phyloP scores from a whole-genome alignment of 2,113 vertebrate species.

The Lepisosteus osseus region DNA sequence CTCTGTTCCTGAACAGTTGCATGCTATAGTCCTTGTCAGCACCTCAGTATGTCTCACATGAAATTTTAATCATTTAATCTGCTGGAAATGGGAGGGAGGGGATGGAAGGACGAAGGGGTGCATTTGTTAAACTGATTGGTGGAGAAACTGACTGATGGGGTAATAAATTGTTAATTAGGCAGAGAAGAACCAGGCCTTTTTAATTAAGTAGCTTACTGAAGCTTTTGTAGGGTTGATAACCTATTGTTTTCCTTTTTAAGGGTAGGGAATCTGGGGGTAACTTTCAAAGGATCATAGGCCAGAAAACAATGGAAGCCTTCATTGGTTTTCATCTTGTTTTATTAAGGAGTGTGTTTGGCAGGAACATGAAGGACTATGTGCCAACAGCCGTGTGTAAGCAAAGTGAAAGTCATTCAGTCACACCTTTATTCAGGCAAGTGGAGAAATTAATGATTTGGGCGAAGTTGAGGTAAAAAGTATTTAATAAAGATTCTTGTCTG shows the following conservation, averaged over 20 bases:
- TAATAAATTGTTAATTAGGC: slow-evolving; percentile 77
- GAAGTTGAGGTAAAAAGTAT: background rate
- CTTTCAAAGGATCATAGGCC: background rate
- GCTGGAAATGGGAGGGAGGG: slow-evolving; percentile 34
- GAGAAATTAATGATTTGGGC: background rate
- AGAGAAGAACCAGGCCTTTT: slow-evolving; percentile 58
- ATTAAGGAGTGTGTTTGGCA: background rate
- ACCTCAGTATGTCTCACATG: slow-evolving; percentile 24
- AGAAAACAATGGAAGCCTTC: slow-evolving; percentile 5
- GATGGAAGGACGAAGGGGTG: slow-evolving; percentile 18
- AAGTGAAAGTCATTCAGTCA: background rate
- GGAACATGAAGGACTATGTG: background rate
- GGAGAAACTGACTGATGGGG: slow-evolving; percentile 61
- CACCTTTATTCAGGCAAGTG: background rate
- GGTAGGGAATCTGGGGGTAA: slow-evolving; percentile 11
- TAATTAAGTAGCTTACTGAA: slow-evolving; percentile 68
- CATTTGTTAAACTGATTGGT: slow-evolving; percentile 44
- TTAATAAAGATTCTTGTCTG: background rate
- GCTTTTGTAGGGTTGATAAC: slow-evolving; percentile 61
- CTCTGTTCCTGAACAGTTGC: background rate
- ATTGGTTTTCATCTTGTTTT: slow-evolving; percentile 4
- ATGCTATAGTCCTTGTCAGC: slow-evolving; percentile 11
- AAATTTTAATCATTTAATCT: slow-evolving; percentile 47
- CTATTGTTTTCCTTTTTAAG: slow-evolving; percentile 39
- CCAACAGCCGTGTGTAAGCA: background rate